Evolutionary conservation across 2,888 invertebrate genomes (phyloP), one percentile per base, ranked within the genome.

Genomic region (Vannuccia rotundouncinata): DNA sequence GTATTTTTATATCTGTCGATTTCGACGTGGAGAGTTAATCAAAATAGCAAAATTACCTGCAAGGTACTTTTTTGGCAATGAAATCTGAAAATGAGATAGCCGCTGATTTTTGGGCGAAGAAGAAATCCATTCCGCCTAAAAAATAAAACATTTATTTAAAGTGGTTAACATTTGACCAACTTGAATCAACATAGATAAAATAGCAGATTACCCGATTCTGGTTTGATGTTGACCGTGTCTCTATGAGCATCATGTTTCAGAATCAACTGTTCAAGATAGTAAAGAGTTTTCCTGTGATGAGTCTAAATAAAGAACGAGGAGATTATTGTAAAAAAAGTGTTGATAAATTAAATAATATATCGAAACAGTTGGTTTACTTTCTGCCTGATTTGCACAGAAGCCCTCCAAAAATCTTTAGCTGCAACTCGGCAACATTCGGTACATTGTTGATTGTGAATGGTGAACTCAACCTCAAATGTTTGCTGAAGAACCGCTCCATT

Each of bases 401-500:
- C 95, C 85, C 93, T 92, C 99, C 99, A 99, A 86, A 92, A 99
- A 89, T 99, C 93, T 87, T 99, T 95, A 0, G 98, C 98, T 88
- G 99, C 98, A 0, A 93, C 92, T 22, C 96, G 91, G 88, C 98
- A 97, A 87, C 99, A 99, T 81, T 95, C 95, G 86, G 94, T 93
- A 88, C 99, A 99, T 94, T 98, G 95, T 88, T 96, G 95, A 89
- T 93, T 92, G 85, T 92, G 92, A 0, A 97, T 91, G 0, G 92
- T 92, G 87, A 93, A 99, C 87, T 99, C 98, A 0, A 99, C 95
- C 60, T 96, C 91, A 86, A 98, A 97, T 0, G 94, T 92, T 89
- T 99, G 98, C 86, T 99, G 94, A 17, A 98, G 89, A 5, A 95
- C 91, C 0, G 95, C 92, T 74, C 94, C 95, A 89, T 93, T 90